Evolutionary conservation across 1,140 invertebrate species (phyloP).

Genomic region (Heliothis subflexa): DNA sequence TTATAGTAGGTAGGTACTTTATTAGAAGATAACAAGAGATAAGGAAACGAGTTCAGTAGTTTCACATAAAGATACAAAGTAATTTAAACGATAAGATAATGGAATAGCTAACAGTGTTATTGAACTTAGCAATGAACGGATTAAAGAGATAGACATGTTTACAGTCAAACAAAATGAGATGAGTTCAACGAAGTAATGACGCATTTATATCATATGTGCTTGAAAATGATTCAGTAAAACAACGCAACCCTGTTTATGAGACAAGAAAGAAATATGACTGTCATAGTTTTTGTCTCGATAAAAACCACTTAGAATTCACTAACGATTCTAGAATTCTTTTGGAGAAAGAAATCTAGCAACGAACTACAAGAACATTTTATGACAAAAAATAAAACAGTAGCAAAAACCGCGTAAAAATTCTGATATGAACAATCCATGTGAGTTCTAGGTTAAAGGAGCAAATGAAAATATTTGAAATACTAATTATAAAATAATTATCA

Average conservation of each 20-base stretch:
- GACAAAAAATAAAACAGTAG: neutral
- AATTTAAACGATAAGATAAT: constrained; percentile 1
- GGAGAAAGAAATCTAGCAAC: no score
- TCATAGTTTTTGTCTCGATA: no score
- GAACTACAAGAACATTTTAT: no score
- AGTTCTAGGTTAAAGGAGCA: neutral
- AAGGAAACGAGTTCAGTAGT: constrained; percentile 9
- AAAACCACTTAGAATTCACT: no score
- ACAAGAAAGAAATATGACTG: no score
- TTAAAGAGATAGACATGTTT: constrained; percentile 15
- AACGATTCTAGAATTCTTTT: no score
- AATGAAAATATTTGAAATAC: neutral
- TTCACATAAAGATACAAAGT: constrained; percentile 6
- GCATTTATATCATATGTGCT: neutral
- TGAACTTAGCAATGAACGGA: constrained; percentile 15
- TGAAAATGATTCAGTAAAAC: neutral
- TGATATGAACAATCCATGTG: neutral
- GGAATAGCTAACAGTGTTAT: neutral
- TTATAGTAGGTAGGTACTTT: neutral
- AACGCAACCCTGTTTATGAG: no score
- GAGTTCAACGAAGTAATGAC: constrained; percentile 23
- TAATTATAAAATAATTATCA: neutral
- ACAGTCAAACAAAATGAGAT: neutral
- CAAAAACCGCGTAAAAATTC: neutral
- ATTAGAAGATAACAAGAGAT: neutral